Conservation (phyloP, 2,797 vertebrate genomes). For the Esox lucius region DNA sequence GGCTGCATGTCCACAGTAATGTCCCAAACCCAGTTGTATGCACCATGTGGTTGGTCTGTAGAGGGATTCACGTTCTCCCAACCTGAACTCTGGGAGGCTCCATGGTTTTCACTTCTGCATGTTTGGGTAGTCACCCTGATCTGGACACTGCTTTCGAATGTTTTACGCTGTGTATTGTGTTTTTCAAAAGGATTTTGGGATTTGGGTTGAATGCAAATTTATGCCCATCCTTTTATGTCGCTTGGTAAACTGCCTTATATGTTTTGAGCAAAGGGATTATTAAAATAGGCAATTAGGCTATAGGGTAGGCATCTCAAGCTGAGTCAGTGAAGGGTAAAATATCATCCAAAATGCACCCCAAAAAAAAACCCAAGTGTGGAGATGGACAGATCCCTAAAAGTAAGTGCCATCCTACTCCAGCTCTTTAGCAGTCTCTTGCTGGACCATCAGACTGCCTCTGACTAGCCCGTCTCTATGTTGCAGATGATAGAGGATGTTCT, state of each 20-base stretch:
- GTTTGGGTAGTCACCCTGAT: constrained; percentile 38
- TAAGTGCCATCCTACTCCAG: constrained; percentile 61
- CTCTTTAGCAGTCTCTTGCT: constrained; percentile 18
- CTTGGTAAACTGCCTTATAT: neutral
- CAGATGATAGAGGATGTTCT: constrained; percentile 99
- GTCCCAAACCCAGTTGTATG: neutral
- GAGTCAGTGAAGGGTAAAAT: constrained; percentile 17
- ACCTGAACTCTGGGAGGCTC: neutral
- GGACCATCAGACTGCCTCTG: constrained; percentile 19
- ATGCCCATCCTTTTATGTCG: constrained; percentile 67
- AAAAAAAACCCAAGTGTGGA: constrained; percentile 58
- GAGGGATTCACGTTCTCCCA: neutral
- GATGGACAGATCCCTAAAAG: constrained; percentile 60
- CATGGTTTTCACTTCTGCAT: constrained; percentile 18
- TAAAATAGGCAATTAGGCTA: neutral
- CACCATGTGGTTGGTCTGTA: neutral
- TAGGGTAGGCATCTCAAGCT: constrained; percentile 6
- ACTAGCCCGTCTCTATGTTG: constrained; percentile 45
- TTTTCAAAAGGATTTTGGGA: too few relatives aligned
- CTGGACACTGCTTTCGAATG: neutral
- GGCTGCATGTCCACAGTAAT: constrained; percentile 7
- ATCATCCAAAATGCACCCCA: constrained; percentile 30
- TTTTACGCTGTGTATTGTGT: neutral
- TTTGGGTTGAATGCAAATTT: constrained; percentile 60
- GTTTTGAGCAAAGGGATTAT: neutral